Evolutionary conservation across 2,888 invertebrate species (phyloP).

Genomic region (Didymodactylos carnosus): DNA sequence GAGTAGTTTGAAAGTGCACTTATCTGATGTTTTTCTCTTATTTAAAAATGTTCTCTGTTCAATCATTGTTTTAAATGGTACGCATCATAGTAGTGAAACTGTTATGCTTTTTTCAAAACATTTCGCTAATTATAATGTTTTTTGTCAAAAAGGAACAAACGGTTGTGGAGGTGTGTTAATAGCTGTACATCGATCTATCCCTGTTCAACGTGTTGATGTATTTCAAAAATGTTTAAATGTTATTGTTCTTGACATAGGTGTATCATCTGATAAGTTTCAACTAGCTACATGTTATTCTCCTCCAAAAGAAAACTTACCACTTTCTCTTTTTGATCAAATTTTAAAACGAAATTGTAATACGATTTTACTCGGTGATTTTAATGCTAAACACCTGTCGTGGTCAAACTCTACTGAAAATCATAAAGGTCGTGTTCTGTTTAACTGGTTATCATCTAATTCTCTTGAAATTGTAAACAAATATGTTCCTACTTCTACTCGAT

Average conservation of each 20-base stretch:
- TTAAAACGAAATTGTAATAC: not conserved
- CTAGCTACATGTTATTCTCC: not conserved
- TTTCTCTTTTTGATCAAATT: not conserved
- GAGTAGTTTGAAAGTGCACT: not conserved
- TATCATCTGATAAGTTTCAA: not conserved
- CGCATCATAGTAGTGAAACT: not conserved
- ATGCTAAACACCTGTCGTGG: not conserved
- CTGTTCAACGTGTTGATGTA: not conserved
- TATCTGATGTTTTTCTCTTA: too few relatives aligned
- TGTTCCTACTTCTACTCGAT: too few relatives aligned
- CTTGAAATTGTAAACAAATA: not conserved
- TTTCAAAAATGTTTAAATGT: not conserved
- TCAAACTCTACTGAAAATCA: not conserved
- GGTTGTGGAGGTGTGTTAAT: not conserved
- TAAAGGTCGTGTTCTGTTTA: not conserved
- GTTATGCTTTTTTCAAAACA: not conserved
- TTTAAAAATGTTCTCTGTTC: too few relatives aligned
- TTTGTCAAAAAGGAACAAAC: not conserved
- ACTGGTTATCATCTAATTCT: not conserved
- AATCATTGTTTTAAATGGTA: not conserved
- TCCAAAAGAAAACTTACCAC: not conserved
- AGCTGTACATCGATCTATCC: not conserved
- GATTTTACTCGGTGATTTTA: not conserved
- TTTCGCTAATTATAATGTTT: not conserved
- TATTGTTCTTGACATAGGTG: not conserved